Base-by-base conservation (phyloP, 2,888 invertebrate genomes). In the Lithophane semibrunnea region DNA sequence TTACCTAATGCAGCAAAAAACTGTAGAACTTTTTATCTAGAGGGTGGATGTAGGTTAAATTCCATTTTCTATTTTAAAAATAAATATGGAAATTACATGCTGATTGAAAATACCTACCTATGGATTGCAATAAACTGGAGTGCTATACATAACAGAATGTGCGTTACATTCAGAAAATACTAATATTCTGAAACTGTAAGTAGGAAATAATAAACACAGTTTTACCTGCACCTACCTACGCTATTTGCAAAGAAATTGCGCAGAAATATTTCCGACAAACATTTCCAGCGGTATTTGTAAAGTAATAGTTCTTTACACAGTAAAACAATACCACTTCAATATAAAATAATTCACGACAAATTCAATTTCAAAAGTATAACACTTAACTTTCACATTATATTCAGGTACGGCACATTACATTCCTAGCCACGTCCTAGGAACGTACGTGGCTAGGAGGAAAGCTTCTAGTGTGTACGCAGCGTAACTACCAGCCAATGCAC, bases 361-460 rank as follows among this genome's bases (percentile, higher is more conserved):
- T 79, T 75, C 80, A 75, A 75, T 80, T 80, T 44, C 54, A 52
- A 79, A 68, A 73, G 64, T 54, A 68, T 52, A 49, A 66, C 68
- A 68, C 71, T 58, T 75, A 65, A 58, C 37, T 60, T 54, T 70
- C 16, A 61, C 73, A 74, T 83, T 77, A 77, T 65, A 83, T 74
- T 83, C 73, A 73, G 83, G 76, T 73, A 58, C 12, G 29, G 47
- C 18, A 13, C 76, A 85, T 87, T 85, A 77, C 42, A 49, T 63
- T 86, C 52, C 85, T 29, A 42, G 52, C 75, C 87, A 87, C 87
- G 87, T 87, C 63, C 37, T 58, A 8, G 52, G 4, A 44, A 58
- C 16, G 65, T 63, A 72, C 75, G 67, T 79, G 73, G 24, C 29
- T 65, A 58, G 73, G 63, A 29, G 52, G 24, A 77, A 76, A 80